Evolutionary conservation across 2,113 vertebrate species (phyloP), one percentile per base, ranked within the genome.

Genomic region (Dunckerocampus dactyliophorus): DNA sequence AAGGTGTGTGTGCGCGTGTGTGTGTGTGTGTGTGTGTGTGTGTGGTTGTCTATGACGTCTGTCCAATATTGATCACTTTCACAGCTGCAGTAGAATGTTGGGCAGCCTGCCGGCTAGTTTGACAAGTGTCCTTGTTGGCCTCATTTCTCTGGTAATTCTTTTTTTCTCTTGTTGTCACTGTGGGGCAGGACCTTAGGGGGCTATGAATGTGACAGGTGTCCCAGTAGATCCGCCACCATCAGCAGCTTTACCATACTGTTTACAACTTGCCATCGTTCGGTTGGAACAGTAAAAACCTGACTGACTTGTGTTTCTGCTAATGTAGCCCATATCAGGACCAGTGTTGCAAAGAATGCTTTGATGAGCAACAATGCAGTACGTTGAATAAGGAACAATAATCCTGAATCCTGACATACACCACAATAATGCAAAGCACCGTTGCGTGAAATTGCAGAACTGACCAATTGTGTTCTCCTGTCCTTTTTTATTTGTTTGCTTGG

Each of bases 391-490:
- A 65, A 63, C 73, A 63, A 79, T 83, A 76, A 91, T 90, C 87
- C 87, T 85, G 90, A 87, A 89, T 88, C 88, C 70, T 69, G 64
- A 80, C 79, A 87, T 86, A 82, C 72, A 78, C 67, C 43, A 82
- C 85, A 78, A 88, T 89, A 84, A 90, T 89, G 86, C 87, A 80
- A 84, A 62, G 74, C 83, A 73, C 62, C 65, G 83, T 82, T 71
- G 83, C 83, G 49, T 90, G 89, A 91, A 91, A 92, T 91, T 90
- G 88, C 90, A 90, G 85, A 89, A 88, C 73, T 81, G 84, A 88
- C 88, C 85, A 71, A 75, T 75, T 75, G 74, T 87, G 81, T 88
- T 89, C 87, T 81, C 79, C 60, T 84, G 79, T 76, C 54, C 63
- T 57, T 79, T 77, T 80, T 78, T 79, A 69, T 84, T 83, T 82